A percentile compares a stretch with the other conserved stretches of the same genome.
phyloP scores from a whole-genome alignment of 2,888 invertebrate species.

The Muschampia plurimacula region DNA sequence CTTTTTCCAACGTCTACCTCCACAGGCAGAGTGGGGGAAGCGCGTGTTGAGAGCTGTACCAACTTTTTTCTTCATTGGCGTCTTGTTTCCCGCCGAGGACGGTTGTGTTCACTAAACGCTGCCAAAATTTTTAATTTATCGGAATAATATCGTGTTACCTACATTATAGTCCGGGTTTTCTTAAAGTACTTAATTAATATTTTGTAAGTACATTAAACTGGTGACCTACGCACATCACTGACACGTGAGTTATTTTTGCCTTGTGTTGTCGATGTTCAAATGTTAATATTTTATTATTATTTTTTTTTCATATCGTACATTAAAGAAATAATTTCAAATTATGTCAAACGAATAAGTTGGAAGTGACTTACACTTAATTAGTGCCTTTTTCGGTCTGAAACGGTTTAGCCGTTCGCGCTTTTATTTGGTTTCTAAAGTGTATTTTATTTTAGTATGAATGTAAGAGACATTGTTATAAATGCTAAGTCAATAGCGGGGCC shows the following conservation, averaged over 20 bases:
- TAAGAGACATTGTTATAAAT: not conserved
- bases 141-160: not conserved
- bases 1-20: too few species aligned
- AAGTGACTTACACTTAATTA: not conserved
- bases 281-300: too few species aligned
- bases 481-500: not conserved
- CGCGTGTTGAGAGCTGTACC: not conserved
- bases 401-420: not conserved
- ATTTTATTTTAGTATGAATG: not conserved
- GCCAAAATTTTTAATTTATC: not conserved
- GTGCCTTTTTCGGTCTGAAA: not conserved
- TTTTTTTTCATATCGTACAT: too few species aligned
- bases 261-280: too few species aligned
- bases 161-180: not conserved
- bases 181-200: too few species aligned
- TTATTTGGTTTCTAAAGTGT: not conserved
- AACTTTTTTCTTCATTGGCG: not conserved
- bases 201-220: too few species aligned
- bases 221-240: too few species aligned
- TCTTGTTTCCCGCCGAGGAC: constrained; percentile 2
- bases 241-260: too few species aligned
- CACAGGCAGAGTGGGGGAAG: not conserved
- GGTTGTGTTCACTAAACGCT: not conserved
- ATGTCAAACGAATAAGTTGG: too few species aligned
- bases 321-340: too few species aligned